phyloP scores from a whole-genome alignment of 2,113 vertebrate species.

The Bambusicola thoracicus region DNA sequence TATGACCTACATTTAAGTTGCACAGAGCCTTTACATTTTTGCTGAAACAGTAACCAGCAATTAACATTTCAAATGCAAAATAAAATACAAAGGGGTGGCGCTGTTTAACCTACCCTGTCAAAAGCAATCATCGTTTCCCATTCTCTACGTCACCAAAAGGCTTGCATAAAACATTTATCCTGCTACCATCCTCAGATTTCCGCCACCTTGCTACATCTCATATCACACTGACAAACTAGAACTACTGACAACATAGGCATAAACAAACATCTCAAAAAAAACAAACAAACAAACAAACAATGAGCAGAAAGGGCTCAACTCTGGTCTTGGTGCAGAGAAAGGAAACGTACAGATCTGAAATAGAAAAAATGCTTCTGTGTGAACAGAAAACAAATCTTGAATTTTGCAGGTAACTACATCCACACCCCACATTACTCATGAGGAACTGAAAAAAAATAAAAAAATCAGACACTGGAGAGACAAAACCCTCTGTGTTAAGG shows the following conservation, averaged over 20 bases:
- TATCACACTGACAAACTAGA: neutral
- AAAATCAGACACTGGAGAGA: neutral
- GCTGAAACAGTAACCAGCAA: conserved; percentile 22
- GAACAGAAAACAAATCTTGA: neutral
- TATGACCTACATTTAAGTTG: conserved; percentile 19
- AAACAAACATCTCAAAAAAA: neutral
- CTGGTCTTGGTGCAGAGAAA: neutral
- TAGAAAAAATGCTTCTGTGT: too few species aligned
- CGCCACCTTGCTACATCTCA: neutral
- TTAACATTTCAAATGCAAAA: conserved; percentile 49
- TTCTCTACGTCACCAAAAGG: neutral
- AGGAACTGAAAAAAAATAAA: neutral
- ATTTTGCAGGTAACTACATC: neutral
- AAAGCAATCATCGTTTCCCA: conserved; percentile 20
- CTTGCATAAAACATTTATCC: conserved; percentile 29
- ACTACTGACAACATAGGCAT: neutral
- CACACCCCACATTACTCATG: neutral
- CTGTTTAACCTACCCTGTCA: conserved; percentile 37
- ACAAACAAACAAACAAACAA: neutral
- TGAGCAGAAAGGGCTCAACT: neutral
- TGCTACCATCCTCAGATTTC: conserved; percentile 9
- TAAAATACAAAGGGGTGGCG: neutral
- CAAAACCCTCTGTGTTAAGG: neutral
- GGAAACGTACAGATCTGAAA: neutral
- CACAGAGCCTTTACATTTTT: neutral